Conservation (phyloP, 2,888 invertebrate genomes). For the Hypselothyrea guttata region DNA sequence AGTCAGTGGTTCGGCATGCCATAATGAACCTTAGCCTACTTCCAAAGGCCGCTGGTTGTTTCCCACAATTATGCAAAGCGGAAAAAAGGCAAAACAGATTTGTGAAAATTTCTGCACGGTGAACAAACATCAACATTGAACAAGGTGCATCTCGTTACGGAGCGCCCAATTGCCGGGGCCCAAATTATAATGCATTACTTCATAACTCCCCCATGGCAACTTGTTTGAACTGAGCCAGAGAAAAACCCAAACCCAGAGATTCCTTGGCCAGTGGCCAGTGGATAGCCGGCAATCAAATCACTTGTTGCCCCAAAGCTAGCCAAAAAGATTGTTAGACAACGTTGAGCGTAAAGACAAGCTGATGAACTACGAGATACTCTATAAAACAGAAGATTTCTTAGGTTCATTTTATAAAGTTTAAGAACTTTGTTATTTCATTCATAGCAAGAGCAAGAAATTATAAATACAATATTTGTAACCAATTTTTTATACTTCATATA, state of each 20-base stretch:
- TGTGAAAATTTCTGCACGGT: slow-evolving; percentile 47
- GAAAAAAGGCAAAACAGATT: slow-evolving; percentile 18
- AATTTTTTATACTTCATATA: no score
- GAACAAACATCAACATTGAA: slow-evolving; percentile 64
- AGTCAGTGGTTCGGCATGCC: slow-evolving; percentile 73
- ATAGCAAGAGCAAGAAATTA: no score
- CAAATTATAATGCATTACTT: slow-evolving; percentile 78
- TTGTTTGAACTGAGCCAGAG: slow-evolving; percentile 72
- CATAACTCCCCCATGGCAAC: slow-evolving; percentile 75
- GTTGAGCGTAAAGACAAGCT: neutral
- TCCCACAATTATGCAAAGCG: slow-evolving; percentile 75
- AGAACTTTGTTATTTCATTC: no score
- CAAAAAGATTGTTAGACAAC: slow-evolving; percentile 53
- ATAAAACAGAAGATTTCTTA: neutral
- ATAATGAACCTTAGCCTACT: slow-evolving; percentile 77
- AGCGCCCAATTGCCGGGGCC: slow-evolving; percentile 52
- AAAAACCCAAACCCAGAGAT: slow-evolving; percentile 23
- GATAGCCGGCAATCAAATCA: slow-evolving; percentile 68
- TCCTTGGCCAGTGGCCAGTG: slow-evolving; percentile 49
- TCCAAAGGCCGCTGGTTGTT: slow-evolving; percentile 73
- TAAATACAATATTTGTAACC: no score
- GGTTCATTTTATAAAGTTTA: no score
- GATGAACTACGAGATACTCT: slow-evolving; percentile 2
- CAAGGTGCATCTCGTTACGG: slow-evolving; percentile 65
- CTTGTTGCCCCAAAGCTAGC: slow-evolving; percentile 74